Conservation (phyloP, 2,888 invertebrate genomes). For the Acutogordius australiensis region DNA sequence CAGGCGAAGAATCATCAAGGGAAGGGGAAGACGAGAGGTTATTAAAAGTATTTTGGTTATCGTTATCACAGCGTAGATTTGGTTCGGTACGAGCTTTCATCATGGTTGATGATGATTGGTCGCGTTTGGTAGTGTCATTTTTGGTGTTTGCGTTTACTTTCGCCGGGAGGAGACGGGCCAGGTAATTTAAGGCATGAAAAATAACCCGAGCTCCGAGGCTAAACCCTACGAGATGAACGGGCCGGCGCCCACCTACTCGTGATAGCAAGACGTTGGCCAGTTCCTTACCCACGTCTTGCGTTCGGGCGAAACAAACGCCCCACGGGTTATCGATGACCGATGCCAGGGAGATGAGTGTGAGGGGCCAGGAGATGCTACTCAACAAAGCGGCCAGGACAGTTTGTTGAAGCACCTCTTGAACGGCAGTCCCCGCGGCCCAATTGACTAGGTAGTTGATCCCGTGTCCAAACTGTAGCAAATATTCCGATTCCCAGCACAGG, state of each 20-base stretch:
- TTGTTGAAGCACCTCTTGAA: slow-evolving; percentile 26
- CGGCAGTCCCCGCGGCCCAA: slow-evolving; percentile 31
- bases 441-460: slow-evolving; percentile 34
- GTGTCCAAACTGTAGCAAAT: slow-evolving; percentile 27
- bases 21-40: not conserved
- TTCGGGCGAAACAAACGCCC: slow-evolving; percentile 34
- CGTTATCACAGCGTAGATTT: not conserved
- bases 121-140: not conserved
- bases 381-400: slow-evolving; percentile 26
- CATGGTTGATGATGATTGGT: not conserved
- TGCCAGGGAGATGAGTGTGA: slow-evolving; percentile 31
- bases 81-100: not conserved
- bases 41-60: not conserved
- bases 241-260: slow-evolving; percentile 26
- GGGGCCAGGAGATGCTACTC: slow-evolving; percentile 36
- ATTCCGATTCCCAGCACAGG: slow-evolving; percentile 19
- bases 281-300: slow-evolving; percentile 33
- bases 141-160: not conserved
- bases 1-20: not conserved
- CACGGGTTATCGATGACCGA: slow-evolving; percentile 36
- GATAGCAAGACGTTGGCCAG: slow-evolving; percentile 34
- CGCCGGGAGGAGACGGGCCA: too few species aligned
- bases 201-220: slow-evolving; percentile 38
- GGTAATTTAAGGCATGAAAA: slow-evolving; percentile 31
- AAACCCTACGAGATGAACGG: slow-evolving; percentile 20